phyloP scores from a whole-genome alignment of 1,140 invertebrate species.

The Drosophila elegans region DNA sequence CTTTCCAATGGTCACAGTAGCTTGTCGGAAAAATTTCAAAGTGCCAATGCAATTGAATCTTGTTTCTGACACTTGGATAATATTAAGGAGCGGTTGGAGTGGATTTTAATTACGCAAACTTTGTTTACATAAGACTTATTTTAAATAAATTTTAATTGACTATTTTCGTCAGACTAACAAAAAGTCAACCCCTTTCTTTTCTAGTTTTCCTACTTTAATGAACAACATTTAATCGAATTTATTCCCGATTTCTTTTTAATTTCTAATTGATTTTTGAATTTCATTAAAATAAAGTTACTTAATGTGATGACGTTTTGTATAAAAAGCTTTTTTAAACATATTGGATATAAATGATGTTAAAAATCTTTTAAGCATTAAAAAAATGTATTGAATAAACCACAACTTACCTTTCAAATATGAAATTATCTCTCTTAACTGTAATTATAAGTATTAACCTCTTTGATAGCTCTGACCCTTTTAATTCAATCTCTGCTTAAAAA shows the following conservation, averaged over 20 bases:
- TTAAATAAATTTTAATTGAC: neutral
- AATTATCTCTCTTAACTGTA: neutral
- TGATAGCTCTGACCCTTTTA: slow-evolving; percentile 36
- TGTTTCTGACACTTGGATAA: slow-evolving; percentile 17
- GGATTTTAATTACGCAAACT: neutral
- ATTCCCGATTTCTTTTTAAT: too few relatives aligned
- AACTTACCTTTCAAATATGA: neutral
- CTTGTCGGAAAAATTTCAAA: slow-evolving; percentile 70
- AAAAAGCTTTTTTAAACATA: too few relatives aligned
- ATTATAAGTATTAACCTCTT: slow-evolving; percentile 22
- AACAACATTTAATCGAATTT: too few relatives aligned
- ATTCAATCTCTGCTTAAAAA: neutral
- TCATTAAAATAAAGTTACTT: too few relatives aligned
- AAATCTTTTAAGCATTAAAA: too few relatives aligned
- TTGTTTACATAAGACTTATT: neutral
- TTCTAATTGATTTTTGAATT: too few relatives aligned
- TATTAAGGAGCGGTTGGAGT: neutral
- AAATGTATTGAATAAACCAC: too few relatives aligned
- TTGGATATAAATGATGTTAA: too few relatives aligned
- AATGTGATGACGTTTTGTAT: too few relatives aligned
- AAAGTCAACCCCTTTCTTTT: too few relatives aligned
- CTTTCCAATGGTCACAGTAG: slow-evolving; percentile 28
- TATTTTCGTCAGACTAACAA: neutral
- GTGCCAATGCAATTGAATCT: slow-evolving; percentile 44
- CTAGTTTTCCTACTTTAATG: too few relatives aligned